These are phyloP conservation scores for Linnaemya vulpina DNA, from an alignment of 2,888 invertebrate genomes.

Conservation along the genomic window DNA sequence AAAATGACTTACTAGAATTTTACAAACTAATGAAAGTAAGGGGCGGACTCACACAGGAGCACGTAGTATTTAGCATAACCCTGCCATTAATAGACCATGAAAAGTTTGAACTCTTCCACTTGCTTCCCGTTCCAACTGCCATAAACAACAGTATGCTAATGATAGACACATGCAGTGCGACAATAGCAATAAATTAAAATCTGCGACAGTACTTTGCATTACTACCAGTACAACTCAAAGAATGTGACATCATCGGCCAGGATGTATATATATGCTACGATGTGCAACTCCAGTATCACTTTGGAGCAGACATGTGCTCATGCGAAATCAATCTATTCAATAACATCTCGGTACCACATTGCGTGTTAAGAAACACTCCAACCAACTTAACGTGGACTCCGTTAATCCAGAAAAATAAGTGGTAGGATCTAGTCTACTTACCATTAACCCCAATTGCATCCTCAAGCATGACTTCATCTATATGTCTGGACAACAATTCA, in stretches of 20 bases:
- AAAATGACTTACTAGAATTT: neutral
- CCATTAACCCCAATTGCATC: neutral
- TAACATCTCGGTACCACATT: too few species aligned
- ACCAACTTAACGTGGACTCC: neutral
- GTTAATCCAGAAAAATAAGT: neutral
- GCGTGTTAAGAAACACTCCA: too few species aligned
- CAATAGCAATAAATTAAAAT: neutral
- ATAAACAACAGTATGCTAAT: slow-evolving; percentile 1
- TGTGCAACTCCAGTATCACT: neutral
- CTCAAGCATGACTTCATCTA: slow-evolving; percentile 1
- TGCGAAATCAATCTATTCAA: neutral
- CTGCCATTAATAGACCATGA: slow-evolving; percentile 12
- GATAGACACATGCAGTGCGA: neutral
- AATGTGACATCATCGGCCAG: too few species aligned
- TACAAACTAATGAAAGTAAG: neutral
- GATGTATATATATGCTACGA: too few species aligned
- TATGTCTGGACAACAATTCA: slow-evolving; percentile 1
- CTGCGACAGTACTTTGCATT: too few species aligned
- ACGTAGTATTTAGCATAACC: slow-evolving; percentile 7
- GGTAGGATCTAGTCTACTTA: neutral
- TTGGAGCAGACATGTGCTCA: neutral
- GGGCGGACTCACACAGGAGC: neutral
- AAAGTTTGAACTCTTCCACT: neutral
- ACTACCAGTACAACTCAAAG: too few species aligned
- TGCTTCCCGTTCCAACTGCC: too few species aligned